Evolutionary conservation across 2,113 vertebrate species (phyloP), one percentile per base, ranked within the genome.

Genomic region (Recurvirostra avosetta): DNA sequence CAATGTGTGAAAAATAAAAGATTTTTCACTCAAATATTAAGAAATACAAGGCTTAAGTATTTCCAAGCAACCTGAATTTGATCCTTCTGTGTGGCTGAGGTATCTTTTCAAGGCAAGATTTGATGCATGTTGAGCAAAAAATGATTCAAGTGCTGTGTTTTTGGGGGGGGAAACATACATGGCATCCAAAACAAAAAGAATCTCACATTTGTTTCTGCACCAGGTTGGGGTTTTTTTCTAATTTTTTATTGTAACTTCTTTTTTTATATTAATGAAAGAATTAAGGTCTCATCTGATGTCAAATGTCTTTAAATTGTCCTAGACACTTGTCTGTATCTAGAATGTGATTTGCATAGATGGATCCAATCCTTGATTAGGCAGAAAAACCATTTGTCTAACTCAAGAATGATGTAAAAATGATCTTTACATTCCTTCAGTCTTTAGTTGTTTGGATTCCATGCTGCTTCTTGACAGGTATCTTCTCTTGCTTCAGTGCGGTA

Each of bases 181-280:
- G 26, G 4, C 11, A 58, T 27, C 17, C 17, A 25, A 73, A 80
- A 2, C 8, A 67, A 50, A 58, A 47, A 15, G 1, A 56, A 30
- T 80, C 5, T 47, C 2, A 1, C 0, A 3, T 61, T 74, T 89
- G 3, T 71, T 85, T 88, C 45, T 55, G 11, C 15, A 52, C 13
- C 18, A 66, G 9, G 2, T n/a, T 66, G 12, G 40, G 40, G 10
- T 0, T 0, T 40, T 63, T 62, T 15, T 8, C 20, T 19, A 5
- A 1, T 8, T 38, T 76, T 83, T 76, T 71, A 16, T 19, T 73
- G 2, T 32, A 58, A 12, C 1, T 15, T 59, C 1, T 27, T 41
- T 40, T 67, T 75, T 38, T 45, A 22, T 45, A 40, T 29, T 73
- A 55, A 16, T 56, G 9, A 47, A 75, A 82, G 8, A 59, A 82